phyloP scores from a whole-genome alignment of 2,888 invertebrate species.

The Arge pagana region DNA sequence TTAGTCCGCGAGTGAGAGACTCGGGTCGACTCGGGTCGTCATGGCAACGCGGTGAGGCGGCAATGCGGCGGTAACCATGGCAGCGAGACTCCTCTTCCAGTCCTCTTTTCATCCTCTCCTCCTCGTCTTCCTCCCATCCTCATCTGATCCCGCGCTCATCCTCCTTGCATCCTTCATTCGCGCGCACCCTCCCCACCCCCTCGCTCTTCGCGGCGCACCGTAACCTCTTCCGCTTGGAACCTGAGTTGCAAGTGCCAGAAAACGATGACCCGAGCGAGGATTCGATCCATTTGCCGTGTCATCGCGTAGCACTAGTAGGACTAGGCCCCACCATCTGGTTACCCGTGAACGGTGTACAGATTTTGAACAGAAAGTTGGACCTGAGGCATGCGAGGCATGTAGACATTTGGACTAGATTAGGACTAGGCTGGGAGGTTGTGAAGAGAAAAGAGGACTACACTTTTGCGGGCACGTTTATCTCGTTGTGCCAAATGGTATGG shows the following conservation, averaged over 20 bases:
- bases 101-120: constrained; percentile 41
- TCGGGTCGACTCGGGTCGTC: constrained; percentile 57
- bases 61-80: constrained; percentile 59
- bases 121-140: constrained; percentile 48
- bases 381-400: no score
- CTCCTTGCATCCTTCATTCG: constrained; percentile 27
- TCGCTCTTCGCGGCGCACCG: constrained; percentile 31
- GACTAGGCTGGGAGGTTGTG: no score
- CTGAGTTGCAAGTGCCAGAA: no score
- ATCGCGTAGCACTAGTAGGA: no score
- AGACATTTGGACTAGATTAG: no score
- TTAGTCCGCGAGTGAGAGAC: constrained; percentile 32
- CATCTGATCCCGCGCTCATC: constrained; percentile 34
- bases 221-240: constrained; percentile 9
- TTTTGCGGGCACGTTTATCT: no score
- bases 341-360: no score
- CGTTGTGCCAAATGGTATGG: neutral
- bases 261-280: no score
- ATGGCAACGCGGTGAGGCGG: constrained; percentile 63
- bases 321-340: no score
- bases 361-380: no score
- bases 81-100: constrained; percentile 54
- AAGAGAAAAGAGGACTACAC: no score
- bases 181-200: constrained; percentile 24
- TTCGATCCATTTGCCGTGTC: no score